A percentile compares a stretch with the other conserved stretches of the same genome.
phyloP scores from a whole-genome alignment of 2,113 vertebrate genomes.

The Mola mola region DNA sequence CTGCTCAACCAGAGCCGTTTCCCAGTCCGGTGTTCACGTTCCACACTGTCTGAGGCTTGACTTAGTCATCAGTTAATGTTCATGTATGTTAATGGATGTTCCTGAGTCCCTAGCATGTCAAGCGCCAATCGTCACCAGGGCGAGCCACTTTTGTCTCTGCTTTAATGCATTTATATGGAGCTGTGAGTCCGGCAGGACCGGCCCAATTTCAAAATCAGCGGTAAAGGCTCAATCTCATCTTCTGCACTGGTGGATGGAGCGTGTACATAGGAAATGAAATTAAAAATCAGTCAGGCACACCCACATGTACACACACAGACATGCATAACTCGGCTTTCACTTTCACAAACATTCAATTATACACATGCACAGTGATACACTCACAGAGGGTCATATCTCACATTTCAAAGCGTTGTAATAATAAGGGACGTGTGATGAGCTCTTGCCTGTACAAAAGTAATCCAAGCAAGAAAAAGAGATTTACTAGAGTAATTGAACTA shows the following conservation, averaged over 20 bases:
- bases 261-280: conserved; percentile 75
- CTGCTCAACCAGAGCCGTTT: conserved; percentile 36
- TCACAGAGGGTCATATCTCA: conserved; percentile 56
- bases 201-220: conserved; percentile 71
- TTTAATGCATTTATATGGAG: conserved; percentile 83
- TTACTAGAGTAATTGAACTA: conserved; percentile 68
- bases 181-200: conserved; percentile 68
- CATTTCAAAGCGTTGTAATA: conserved; percentile 68
- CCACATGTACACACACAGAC: conserved; percentile 23
- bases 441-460: conserved; percentile 69
- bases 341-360: neutral
- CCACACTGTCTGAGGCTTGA: conserved; percentile 34
- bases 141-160: conserved; percentile 65
- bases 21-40: neutral
- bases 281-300: conserved; percentile 72
- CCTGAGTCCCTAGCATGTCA: conserved; percentile 53
- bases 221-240: conserved; percentile 76
- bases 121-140: conserved; percentile 38
- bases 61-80: conserved; percentile 52
- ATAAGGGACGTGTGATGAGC: conserved; percentile 72
- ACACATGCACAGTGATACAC: conserved; percentile 6
- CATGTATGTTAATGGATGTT: conserved; percentile 60
- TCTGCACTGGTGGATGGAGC: conserved; percentile 65
- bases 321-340: too few species aligned
- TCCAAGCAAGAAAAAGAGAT: conserved; percentile 70